Base-by-base conservation (phyloP, 2,113 vertebrate species). In the Pedionomus torquatus region DNA sequence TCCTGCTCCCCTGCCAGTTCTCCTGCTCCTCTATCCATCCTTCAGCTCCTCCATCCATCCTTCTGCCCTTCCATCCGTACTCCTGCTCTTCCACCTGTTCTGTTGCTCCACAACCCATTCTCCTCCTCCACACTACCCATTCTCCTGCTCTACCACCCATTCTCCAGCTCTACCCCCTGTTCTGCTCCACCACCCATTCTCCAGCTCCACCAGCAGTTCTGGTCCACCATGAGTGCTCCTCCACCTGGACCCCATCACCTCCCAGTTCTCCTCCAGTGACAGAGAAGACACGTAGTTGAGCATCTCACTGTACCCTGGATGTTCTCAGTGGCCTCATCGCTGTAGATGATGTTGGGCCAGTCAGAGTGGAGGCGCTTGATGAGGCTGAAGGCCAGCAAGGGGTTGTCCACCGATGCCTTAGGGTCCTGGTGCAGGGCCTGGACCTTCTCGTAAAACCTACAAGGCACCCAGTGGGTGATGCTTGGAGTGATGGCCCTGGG, bases 281-380 rank as follows among this genome's bases (percentile, higher is more conserved):
- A 60, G 35, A 57, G 30, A 17, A 61, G 71, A 46, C 52, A 18
- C 4, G 0, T 0, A 2, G 5, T 24, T 0, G 0, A 51, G 10
- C 39, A 3, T 0, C 21, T 11, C 5, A 9, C 49, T 1, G 0
- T 97, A 99, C 99, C 99, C 98, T 97, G 98, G 58, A 81, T 81
- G 92, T 99, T 99, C 55, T 98, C 98, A 8, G 90, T 68, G 75
- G 98, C 99, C 94, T 99, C 98, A 0, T 97, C 88, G 57, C 98
- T 99, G 92, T 99, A 97, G 17, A 99, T 95, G 37, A 99, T 65
- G 4, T 99, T 99, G 95, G 96, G 96, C 99, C 99, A 99, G 95
- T 99, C 99, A 1, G 98, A 99, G 79, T 99, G 98, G 25, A 99
- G 97, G 13, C 99, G 98, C 94, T 99, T 99, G 97, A 99, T 98